Percentiles rank a stretch among this genome's conserved stretches.
phyloP scores from a whole-genome alignment of 2,888 invertebrate species.

The Isotomurus palustris region DNA sequence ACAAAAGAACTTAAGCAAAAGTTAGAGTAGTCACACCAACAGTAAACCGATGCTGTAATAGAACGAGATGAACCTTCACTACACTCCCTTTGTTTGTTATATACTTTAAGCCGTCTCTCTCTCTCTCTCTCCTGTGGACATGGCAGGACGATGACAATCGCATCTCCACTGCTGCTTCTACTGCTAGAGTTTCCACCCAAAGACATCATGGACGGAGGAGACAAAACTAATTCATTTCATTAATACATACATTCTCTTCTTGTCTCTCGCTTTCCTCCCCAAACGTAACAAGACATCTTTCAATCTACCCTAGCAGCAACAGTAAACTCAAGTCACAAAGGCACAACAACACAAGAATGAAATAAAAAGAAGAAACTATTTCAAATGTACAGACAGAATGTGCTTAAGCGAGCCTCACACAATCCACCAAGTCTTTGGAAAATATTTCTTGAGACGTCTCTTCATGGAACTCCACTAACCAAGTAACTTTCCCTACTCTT shows the following conservation, averaged over 20 bases:
- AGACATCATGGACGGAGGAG: conserved; percentile 4
- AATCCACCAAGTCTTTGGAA: background rate
- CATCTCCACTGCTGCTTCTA: too few species aligned
- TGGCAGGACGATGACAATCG: conserved; percentile 2
- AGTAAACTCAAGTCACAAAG: background rate
- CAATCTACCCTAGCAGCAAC: conserved; percentile 1
- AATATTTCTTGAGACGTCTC: conserved; percentile 4
- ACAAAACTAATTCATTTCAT: conserved; percentile 17
- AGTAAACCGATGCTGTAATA: background rate
- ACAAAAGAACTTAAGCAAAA: conserved; percentile 19
- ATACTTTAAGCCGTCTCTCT: too few species aligned
- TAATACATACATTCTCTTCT: conserved; percentile 10
- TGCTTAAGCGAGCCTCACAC: background rate
- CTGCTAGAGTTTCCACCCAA: too few species aligned
- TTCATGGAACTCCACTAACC: background rate
- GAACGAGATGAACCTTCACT: too few species aligned
- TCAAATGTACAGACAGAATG: background rate
- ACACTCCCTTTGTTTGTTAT: too few species aligned
- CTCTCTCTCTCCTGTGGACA: too few species aligned
- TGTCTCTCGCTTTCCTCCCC: conserved; percentile 1
- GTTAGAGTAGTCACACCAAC: conserved; percentile 9
- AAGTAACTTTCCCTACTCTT: conserved; percentile 2
- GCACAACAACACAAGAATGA: background rate
- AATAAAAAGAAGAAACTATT: background rate
- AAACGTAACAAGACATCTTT: background rate